Evolutionary conservation across 2,797 vertebrate species (phyloP), one percentile per base, ranked within the genome.

Genomic region (Gobio occitaniae): DNA sequence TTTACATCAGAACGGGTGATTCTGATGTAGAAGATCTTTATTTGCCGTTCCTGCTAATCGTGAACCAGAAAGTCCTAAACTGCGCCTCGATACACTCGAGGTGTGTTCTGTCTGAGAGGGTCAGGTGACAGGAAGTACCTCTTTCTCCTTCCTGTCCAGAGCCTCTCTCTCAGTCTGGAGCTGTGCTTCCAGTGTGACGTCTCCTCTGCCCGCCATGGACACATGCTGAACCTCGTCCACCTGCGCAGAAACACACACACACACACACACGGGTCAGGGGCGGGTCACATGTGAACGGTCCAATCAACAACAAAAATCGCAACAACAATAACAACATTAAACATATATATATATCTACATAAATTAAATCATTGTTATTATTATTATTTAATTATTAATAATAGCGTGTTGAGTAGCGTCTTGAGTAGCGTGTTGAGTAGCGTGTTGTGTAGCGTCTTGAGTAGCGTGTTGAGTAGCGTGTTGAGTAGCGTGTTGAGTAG

Each of bases 131-230:
- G 59, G 63, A 84, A 79, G 90, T 94, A 99, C 98, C 97, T 99
- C 98, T 81, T 98, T 99, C 91, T 99, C 97, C 90, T 99, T 99
- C 91, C 98, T 94, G 93, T 99, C 98, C 92, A 98, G 94, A 89
- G 98, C 98, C 89, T 99, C 98, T 93, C 97, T 94, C 89, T 99
- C 98, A 0, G 96, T 98, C 90, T 99, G 98, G 54, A 99, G 88
- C 69, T 98, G 98, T 86, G 95, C 92, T 94, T 98, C 97, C 89
- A 99, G 94, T 16, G 96, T 95, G 83, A 96, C 90, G 69, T 97
- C 96, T 87, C 87, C 93, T 47, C 94, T 93, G 52, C 93, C 90
- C 72, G 94, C 92, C 90, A 95, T 52, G 78, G 94, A 92, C 88
- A 93, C 95, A 94, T 96, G 93, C 81, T 95, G 96, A 89, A 92